Evolutionary conservation across 2,113 vertebrate species (phyloP).

Genomic region (Alexandromys fortis): DNA sequence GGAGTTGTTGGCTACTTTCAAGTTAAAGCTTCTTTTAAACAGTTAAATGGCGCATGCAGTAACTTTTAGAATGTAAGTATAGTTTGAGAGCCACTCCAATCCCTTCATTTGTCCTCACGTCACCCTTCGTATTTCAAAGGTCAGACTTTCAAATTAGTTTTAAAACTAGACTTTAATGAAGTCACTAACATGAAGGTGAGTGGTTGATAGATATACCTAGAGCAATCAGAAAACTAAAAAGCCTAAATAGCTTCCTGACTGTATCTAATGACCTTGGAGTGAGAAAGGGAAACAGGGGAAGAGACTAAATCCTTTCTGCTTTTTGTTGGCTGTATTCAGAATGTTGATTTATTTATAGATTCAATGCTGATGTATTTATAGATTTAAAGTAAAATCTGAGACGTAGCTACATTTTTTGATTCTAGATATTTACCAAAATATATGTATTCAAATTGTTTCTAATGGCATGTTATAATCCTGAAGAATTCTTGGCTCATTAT

Average conservation of each 20-base stretch:
- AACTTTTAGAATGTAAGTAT: conserved; percentile 62
- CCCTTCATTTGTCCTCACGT: conserved; percentile 46
- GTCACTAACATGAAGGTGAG: conserved; percentile 49
- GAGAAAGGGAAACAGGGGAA: conserved; percentile 37
- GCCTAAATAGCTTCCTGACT: conserved; percentile 56
- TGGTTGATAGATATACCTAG: conserved; percentile 56
- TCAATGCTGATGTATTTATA: conserved; percentile 59
- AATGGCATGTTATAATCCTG: conserved; percentile 19
- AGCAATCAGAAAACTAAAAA: conserved; percentile 68
- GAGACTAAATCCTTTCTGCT: conserved; percentile 20
- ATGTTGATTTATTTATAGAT: conserved; percentile 60
- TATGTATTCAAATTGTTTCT: conserved; percentile 48
- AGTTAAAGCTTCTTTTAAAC: conserved; percentile 68
- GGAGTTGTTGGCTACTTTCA: conserved; percentile 69
- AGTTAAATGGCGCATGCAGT: conserved; percentile 50
- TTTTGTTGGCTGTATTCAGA: not conserved
- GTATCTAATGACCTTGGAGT: conserved; percentile 48
- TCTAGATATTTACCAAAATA: conserved; percentile 62
- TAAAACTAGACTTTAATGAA: conserved; percentile 73
- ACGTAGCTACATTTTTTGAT: conserved; percentile 1
- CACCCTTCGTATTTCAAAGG: conserved; percentile 65
- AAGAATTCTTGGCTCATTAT: conserved; percentile 44
- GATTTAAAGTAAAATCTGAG: conserved; percentile 50
- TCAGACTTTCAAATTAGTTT: conserved; percentile 76
- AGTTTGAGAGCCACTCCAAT: conserved; percentile 44